These are phyloP conservation scores for Luperina nickerlii DNA, from an alignment of 2,888 invertebrate genomes.

Conservation along the genomic window DNA sequence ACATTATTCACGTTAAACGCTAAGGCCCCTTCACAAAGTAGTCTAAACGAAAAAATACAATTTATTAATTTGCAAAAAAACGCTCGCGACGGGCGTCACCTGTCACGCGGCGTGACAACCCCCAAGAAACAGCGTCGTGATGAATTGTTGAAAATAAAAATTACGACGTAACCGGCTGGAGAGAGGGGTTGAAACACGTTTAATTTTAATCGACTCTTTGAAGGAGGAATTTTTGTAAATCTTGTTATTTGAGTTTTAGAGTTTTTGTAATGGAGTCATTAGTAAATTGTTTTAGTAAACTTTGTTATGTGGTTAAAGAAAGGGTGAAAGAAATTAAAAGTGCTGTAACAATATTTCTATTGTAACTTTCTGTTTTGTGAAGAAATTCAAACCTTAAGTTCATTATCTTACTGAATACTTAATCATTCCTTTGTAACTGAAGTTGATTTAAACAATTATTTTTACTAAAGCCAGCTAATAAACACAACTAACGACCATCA, in stretches of 20 bases:
- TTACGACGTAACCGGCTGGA: conserved; percentile 81
- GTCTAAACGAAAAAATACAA: conserved; percentile 77
- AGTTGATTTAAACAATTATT: neutral
- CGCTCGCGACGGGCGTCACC: conserved; percentile 77
- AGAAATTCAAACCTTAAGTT: neutral
- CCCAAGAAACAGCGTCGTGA: conserved; percentile 79
- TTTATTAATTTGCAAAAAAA: conserved; percentile 82
- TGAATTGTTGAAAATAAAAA: conserved; percentile 86
- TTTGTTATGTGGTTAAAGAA: conserved; percentile 27
- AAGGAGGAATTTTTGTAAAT: conserved; percentile 67
- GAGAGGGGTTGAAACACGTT: conserved; percentile 75
- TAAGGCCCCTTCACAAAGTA: conserved; percentile 65
- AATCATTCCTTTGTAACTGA: neutral
- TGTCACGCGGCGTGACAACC: conserved; percentile 79
- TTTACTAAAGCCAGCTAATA: neutral
- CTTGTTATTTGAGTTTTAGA: conserved; percentile 53
- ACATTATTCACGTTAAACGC: conserved; percentile 71
- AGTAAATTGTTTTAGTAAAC: conserved; percentile 37
- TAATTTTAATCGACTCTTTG: conserved; percentile 81
- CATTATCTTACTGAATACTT: neutral
- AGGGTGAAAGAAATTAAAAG: conserved; percentile 36
- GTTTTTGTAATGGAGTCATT: conserved; percentile 42
- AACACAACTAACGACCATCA: neutral
- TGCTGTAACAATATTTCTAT: conserved; percentile 3
- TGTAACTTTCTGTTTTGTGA: neutral